Evolutionary conservation across 2,888 invertebrate species (phyloP), one percentile per base, ranked within the genome.

Genomic region (Andrena minutula): DNA sequence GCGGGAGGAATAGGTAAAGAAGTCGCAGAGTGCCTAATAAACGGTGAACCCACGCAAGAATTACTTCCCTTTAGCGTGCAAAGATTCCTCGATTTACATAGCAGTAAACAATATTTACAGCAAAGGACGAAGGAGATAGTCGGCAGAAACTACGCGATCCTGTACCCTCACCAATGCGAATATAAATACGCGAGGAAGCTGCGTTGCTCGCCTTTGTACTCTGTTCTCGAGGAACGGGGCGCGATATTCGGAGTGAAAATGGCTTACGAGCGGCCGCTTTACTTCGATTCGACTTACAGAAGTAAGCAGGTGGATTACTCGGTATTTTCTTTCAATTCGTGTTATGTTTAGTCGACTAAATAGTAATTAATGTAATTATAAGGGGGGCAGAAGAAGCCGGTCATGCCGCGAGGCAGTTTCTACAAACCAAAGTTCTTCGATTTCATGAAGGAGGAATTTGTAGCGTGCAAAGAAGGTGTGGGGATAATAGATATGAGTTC

Each of bases 401-500:
- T 94, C 88, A 95, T 96, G 95, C 95, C 95, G 1, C 93, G 94
- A 41, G 96, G 96, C 51, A 96, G 95, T 68, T 96, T 96, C 93
- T 96, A 96, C 84, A 96, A 96, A 90, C 97, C 97, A 5, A 94
- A 94, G 76, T 97, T 96, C 94, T 96, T 96, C 90, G 96, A 96
- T 86, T 95, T 95, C 89, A 96, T 97, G 93, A 94, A 95, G 86
- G 95, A 96, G 88, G 97, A 97, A 92, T 97, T 96, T 94, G 94
- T 95, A 89, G 97, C 97, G 0, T 97, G 97, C 91, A 94, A 96
- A 70, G 96, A 97, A 94, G 95, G 96, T n/a, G 97, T 97, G 60
- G 97, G 96, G 70, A 95, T 97, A 71, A 96, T 97, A 84, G 97
- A 97, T 90, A 97, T 97, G 96, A 96, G 97, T 56, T 96, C 96